Evolutionary conservation across 1,140 invertebrate genomes (phyloP).

Genomic region (Andricus grossulariae): DNA sequence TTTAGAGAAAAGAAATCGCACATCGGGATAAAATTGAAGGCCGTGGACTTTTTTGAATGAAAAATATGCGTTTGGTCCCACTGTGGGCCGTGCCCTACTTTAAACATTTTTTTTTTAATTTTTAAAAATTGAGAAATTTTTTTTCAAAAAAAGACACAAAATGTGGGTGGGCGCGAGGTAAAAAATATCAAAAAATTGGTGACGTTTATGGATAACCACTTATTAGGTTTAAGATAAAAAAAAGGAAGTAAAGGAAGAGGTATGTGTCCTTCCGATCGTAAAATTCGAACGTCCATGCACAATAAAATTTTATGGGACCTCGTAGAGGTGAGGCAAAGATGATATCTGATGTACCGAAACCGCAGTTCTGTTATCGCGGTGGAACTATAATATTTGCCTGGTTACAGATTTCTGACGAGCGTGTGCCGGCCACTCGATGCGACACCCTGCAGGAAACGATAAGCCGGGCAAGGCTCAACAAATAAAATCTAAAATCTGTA

Average conservation of each 20-base stretch:
- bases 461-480: conserved; percentile 67
- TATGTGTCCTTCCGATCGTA: conserved; percentile 51
- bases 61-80: too few relatives aligned
- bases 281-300: conserved; percentile 61
- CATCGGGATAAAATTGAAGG: too few relatives aligned
- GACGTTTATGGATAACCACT: too few relatives aligned
- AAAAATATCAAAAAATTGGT: too few relatives aligned
- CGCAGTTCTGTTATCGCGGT: conserved; percentile 63
- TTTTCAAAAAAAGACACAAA: too few relatives aligned
- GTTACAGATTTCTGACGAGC: conserved; percentile 64
- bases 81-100: too few relatives aligned
- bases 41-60: too few relatives aligned
- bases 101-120: too few relatives aligned
- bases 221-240: not conserved
- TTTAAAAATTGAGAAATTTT: too few relatives aligned
- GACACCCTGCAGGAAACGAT: conserved; percentile 54
- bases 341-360: conserved; percentile 61
- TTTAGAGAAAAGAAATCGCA: too few relatives aligned
- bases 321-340: conserved; percentile 66
- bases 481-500: conserved; percentile 70
- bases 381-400: conserved; percentile 70
- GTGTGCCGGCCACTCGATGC: conserved; percentile 58
- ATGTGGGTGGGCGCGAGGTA: too few relatives aligned
- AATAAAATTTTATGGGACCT: conserved; percentile 71
- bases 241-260: conserved; percentile 10